A percentile compares a stretch with the other conserved stretches of the same genome.
Evolutionary conservation across 2,113 vertebrate genomes (phyloP).

Genomic region (Hipposideros armiger): DNA sequence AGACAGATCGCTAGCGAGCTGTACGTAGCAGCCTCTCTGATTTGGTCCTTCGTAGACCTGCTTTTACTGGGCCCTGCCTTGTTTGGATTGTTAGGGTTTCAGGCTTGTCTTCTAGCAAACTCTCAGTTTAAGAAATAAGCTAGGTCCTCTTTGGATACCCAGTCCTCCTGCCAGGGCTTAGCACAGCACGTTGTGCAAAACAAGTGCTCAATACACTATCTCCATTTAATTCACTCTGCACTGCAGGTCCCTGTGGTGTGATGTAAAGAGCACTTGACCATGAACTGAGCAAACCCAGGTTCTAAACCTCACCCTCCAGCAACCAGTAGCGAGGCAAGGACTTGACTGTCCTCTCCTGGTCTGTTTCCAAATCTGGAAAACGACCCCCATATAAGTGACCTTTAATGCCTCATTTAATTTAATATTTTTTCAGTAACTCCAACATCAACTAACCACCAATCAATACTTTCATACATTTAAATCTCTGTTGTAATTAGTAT

Average conservation of each 20-base stretch:
- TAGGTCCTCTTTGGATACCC: background rate
- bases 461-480: constrained; percentile 8
- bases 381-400: background rate
- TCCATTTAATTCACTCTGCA: background rate
- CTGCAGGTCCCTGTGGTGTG: background rate
- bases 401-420: background rate
- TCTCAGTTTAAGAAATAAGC: background rate
- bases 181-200: background rate
- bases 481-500: background rate
- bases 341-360: background rate
- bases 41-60: background rate
- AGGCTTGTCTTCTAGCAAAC: background rate
- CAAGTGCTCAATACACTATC: background rate
- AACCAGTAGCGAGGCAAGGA: background rate
- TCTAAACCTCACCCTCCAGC: background rate
- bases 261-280: background rate
- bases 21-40: background rate
- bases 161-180: background rate
- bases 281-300: background rate
- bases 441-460: background rate
- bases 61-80: background rate
- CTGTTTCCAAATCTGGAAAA: constrained; percentile 11
- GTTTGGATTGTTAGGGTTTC: background rate
- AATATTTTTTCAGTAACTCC: background rate
- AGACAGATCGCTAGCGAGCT: background rate